Evolutionary conservation across 2,113 vertebrate genomes (phyloP), one percentile per base, ranked within the genome.

Genomic region (Lophius piscatorius): DNA sequence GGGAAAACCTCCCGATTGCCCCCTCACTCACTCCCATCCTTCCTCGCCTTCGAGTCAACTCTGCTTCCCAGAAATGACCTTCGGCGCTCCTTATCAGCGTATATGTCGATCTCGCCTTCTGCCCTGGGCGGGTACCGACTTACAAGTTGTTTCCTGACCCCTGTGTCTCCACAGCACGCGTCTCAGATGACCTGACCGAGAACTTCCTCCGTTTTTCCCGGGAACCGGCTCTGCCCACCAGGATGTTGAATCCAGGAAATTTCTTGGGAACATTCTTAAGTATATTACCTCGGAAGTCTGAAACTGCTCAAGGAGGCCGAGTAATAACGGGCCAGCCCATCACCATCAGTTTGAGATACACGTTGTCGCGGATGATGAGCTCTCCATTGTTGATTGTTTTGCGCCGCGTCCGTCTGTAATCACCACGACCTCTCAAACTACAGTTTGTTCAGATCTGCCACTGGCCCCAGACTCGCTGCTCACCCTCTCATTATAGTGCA

Each of bases 31-130:
- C 80, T 73, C 83, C 81, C 84, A 82, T 82, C 87, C 78, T 79
- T 70, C 70, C 67, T 54, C 51, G 47, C 41, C 9, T 2, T 4
- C 10, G 10, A 49, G 60, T 74, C 60, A 59, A 47, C 24, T 56
- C 26, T 22, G 28, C 64, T 85, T 87, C 84, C 76, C 77, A 79
- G 79, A 85, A 89, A 69, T 76, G 70, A 80, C 76, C 62, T 55
- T 50, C 33, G 11, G 22, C 28, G 0, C 4, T 22, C 20, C 61
- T 80, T 62, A 80, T 83, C 59, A 29, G 36, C 16, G 10, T n/a
- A 2, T 42, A 65, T 23, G 35, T 36, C 59, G 14, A 14, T 45
- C 40, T 55, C 45, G 55, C 34, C 50, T 67, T n/a, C n/a, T n/a
- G n/a, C n/a, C 41, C 31, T 74, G 67, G 66, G 56, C 21, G 64